These are phyloP conservation scores for Eufriesea mexicana DNA, from an alignment of 1,140 invertebrate genomes.

Conservation along the genomic window DNA sequence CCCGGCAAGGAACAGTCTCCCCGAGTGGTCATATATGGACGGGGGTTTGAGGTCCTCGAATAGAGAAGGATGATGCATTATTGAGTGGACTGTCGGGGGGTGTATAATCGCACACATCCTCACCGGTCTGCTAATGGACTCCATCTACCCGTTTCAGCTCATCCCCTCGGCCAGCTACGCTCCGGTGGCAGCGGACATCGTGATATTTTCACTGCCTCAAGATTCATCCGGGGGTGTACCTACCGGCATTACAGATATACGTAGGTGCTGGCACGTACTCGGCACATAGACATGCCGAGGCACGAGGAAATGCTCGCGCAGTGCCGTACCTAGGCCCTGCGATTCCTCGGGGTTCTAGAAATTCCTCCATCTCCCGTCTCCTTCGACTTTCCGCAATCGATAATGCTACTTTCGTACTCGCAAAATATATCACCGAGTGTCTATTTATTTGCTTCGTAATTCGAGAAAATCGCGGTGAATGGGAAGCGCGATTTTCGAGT, in stretches of 20 bases:
- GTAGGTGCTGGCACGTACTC: constrained; percentile 64
- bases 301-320: constrained; percentile 59
- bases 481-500: too few species aligned
- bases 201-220: constrained; percentile 76
- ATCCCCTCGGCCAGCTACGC: constrained; percentile 57
- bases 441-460: not conserved
- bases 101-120: constrained; percentile 79
- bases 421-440: too few species aligned
- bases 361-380: not conserved
- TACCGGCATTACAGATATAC: constrained; percentile 65
- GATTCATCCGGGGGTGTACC: constrained; percentile 65
- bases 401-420: too few species aligned
- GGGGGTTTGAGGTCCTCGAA: constrained; percentile 63
- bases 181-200: constrained; percentile 64
- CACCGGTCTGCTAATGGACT: constrained; percentile 76
- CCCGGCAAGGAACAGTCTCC: constrained; percentile 62
- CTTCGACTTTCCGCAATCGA: too few species aligned
- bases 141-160: constrained; percentile 63
- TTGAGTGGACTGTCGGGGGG: constrained; percentile 75
- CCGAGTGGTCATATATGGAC: constrained; percentile 66
- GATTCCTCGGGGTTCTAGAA: too few species aligned
- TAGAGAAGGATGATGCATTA: constrained; percentile 78
- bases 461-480: too few species aligned
- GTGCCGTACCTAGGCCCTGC: constrained; percentile 24
- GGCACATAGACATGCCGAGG: constrained; percentile 41